Evolutionary conservation across 2,797 vertebrate species (phyloP), one percentile per base, ranked within the genome.

Genomic region (Eleutherodactylus coqui): DNA sequence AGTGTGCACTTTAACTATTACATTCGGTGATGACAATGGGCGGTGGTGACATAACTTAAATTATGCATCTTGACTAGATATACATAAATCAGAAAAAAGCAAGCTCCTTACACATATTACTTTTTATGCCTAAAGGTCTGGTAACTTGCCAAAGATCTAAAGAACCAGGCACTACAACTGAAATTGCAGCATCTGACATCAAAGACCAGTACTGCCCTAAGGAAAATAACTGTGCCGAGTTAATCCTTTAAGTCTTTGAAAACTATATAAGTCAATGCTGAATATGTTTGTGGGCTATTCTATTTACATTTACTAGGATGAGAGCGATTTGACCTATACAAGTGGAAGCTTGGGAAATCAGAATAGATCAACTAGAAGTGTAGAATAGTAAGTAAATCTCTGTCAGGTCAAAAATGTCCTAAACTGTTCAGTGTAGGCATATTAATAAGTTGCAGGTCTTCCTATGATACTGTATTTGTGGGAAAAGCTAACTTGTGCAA

Each of bases 101-200:
- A 72, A 72, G 24, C 47, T 64, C 27, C 41, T 34, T n/a, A 27
- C 79, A 79, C 41, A 69, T 14, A 53, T 38, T 53, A 41, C 34
- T 53, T 82, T 41, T 82, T 64, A 82, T 72, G 79, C 79, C 79
- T 41, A 41, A 72, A 69, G 43, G 58, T 55, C 51, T 82, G 79
- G 64, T 38, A 38, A 53, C 49, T 70, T 82, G 79, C 79, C 79
- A 67, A 32, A 69, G 4, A 81, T 51, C 79, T 69, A 32, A 81
- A 43, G 27, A 64, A 34, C 55, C 58, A 67, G 58, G 17, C 78
- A 69, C 8, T 53, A 27, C 34, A 53, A 53, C 34, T 67, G 29
- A 80, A 80, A 49, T 17, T 80, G 60, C 43, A 49, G 1, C 24
- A 82, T 51, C 47, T 72, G 47, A 82, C 79, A 82, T 82, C 64